These are phyloP conservation scores for Motacilla tschutschensis DNA, from an alignment of 2,113 vertebrate genomes.

Conservation along the genomic window DNA sequence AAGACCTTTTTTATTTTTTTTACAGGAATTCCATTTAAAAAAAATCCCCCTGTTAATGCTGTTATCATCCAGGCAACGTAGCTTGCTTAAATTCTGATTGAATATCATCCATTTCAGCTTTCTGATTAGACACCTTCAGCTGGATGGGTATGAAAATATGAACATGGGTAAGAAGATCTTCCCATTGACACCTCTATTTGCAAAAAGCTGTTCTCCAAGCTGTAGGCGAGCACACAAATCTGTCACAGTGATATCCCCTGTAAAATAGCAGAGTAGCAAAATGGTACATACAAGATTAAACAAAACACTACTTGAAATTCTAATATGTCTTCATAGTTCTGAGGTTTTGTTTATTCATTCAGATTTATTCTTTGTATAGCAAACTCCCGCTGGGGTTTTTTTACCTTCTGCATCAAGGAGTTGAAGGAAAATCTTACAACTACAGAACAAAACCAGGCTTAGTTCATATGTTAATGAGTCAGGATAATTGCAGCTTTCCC, in stretches of 20 bases:
- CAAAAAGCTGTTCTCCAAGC: neutral
- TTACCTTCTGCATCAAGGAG: constrained; percentile 64
- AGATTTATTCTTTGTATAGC: constrained; percentile 51
- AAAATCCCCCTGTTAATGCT: neutral
- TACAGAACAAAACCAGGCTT: constrained; percentile 52
- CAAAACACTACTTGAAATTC: constrained; percentile 19
- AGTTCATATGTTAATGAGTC: constrained; percentile 74
- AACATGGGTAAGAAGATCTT: neutral
- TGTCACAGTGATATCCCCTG: neutral
- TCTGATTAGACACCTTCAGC: neutral
- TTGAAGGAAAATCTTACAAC: constrained; percentile 69
- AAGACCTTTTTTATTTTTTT: neutral
- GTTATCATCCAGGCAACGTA: neutral
- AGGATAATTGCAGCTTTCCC: constrained; percentile 76
- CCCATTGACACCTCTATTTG: neutral
- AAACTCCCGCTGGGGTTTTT: constrained; percentile 29
- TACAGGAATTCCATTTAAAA: neutral
- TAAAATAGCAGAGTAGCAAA: neutral
- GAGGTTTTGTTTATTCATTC: constrained; percentile 37
- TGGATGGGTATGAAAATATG: neutral
- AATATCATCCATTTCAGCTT: neutral
- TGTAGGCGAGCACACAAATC: neutral
- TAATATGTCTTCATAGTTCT: constrained; percentile 19
- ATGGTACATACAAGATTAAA: neutral
- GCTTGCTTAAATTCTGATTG: neutral